Percentiles rank a stretch among this genome's conserved stretches.
phyloP scores from a whole-genome alignment of 2,797 vertebrate genomes.

The Pseudochaenichthys georgianus region DNA sequence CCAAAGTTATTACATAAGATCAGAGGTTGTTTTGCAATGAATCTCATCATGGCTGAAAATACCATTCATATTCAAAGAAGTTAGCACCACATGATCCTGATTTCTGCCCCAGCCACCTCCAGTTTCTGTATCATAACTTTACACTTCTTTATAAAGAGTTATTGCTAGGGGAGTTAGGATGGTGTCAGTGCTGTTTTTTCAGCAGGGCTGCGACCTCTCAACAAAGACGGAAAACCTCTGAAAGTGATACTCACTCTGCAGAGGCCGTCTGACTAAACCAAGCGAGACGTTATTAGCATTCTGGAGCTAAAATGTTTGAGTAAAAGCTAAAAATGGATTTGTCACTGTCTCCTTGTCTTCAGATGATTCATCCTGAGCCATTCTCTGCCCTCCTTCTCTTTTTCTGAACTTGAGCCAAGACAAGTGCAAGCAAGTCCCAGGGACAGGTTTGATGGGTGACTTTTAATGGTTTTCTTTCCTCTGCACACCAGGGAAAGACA shows the following conservation, averaged over 20 bases:
- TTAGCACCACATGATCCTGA: slow-evolving; percentile 11
- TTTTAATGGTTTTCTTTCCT: slow-evolving; percentile 78
- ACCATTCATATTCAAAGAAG: slow-evolving; percentile 24
- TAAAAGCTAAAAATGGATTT: slow-evolving; percentile 79
- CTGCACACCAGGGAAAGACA: slow-evolving; percentile 8
- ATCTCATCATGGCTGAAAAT: slow-evolving; percentile 13
- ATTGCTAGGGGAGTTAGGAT: slow-evolving; percentile 36
- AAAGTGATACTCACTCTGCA: slow-evolving; percentile 77
- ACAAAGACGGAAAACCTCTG: slow-evolving; percentile 67
- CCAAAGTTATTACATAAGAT: background rate
- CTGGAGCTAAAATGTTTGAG: slow-evolving; percentile 79
- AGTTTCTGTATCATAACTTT: slow-evolving; percentile 41
- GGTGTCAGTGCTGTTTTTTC: slow-evolving; percentile 37
- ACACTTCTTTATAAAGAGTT: slow-evolving; percentile 36
- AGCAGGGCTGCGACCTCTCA: slow-evolving; percentile 56
- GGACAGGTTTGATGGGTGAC: slow-evolving; percentile 76
- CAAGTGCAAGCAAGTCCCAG: slow-evolving; percentile 79
- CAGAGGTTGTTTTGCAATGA: background rate
- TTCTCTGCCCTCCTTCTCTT: slow-evolving; percentile 60
- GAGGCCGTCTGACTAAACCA: slow-evolving; percentile 67
- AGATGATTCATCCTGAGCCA: slow-evolving; percentile 74
- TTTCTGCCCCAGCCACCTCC: slow-evolving; percentile 28
- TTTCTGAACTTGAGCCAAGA: slow-evolving; percentile 69
- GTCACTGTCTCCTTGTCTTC: slow-evolving; percentile 80
- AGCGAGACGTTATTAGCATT: slow-evolving; percentile 81